Evolutionary conservation across 2,888 invertebrate species (phyloP).

Genomic region (Teleogryllus oceanicus): DNA sequence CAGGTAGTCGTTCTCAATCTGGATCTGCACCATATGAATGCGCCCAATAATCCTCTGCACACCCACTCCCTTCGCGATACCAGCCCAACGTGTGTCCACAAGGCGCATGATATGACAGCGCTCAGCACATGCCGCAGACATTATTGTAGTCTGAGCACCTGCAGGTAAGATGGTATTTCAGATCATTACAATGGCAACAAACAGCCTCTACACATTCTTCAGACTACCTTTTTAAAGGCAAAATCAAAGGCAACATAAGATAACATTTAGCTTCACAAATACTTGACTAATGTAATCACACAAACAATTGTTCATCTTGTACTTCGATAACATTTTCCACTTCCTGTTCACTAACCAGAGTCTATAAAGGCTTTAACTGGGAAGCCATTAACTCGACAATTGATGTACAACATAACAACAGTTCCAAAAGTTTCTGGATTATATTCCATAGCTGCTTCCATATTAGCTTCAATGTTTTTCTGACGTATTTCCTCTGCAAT

Average conservation of each 20-base stretch:
- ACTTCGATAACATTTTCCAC: constrained; percentile 10
- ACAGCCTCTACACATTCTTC: no score
- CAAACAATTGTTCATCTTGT: not conserved
- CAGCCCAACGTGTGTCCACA: constrained; percentile 90
- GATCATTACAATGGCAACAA: no score
- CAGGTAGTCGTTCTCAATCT: constrained; percentile 89
- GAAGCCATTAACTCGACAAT: constrained; percentile 94
- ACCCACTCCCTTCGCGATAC: constrained; percentile 96
- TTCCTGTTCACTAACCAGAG: constrained; percentile 61
- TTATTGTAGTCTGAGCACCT: constrained; percentile 95
- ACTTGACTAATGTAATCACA: not conserved
- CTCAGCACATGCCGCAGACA: constrained; percentile 94
- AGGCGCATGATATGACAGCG: constrained; percentile 86
- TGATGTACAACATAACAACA: constrained; percentile 95
- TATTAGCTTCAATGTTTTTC: constrained; percentile 95
- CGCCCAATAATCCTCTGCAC: constrained; percentile 93
- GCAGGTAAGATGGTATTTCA: constrained; percentile 24
- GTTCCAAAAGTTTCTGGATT: constrained; percentile 98
- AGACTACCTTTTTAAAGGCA: no score
- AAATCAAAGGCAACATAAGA: not conserved
- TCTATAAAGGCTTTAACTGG: constrained; percentile 98
- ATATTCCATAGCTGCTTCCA: constrained; percentile 98
- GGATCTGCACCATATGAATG: constrained; percentile 95
- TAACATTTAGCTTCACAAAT: constrained; percentile 1
- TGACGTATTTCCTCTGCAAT: constrained; percentile 95